phyloP scores from a whole-genome alignment of 92 coral and sea anemone species.

The Blastomussa wellsi region DNA sequence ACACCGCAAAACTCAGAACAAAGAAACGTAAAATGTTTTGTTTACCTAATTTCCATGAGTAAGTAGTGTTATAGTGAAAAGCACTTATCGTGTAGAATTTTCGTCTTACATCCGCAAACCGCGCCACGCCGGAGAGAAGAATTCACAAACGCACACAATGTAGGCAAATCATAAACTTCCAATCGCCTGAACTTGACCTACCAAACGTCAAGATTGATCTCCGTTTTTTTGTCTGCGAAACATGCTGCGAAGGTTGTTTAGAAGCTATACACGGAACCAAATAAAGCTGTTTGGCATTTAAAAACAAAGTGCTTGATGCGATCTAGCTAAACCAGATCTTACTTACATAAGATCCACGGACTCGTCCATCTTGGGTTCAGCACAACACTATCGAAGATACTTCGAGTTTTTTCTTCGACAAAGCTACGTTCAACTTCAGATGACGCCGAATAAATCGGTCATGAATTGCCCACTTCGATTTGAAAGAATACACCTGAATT shows the following conservation, averaged over 20 bases:
- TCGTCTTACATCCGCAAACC: not conserved
- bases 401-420: not conserved
- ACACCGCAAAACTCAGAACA: not conserved
- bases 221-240: not conserved
- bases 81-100: not conserved
- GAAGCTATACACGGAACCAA: not conserved
- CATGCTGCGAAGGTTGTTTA: slow-evolving; percentile 18
- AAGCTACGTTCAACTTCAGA: not conserved
- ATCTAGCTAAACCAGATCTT: not conserved
- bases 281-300: not conserved
- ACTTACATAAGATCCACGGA: slow-evolving; percentile 22
- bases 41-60: slow-evolving; percentile 26
- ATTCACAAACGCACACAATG: no score
- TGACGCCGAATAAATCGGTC: slow-evolving; percentile 26
- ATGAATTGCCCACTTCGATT: not conserved
- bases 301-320: not conserved
- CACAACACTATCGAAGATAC: not conserved
- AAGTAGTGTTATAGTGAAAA: slow-evolving; percentile 7
- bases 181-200: not conserved
- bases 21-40: slow-evolving; percentile 17
- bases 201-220: not conserved
- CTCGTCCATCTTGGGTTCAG: not conserved
- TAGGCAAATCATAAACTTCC: not conserved
- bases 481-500: slow-evolving; percentile 16
- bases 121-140: not conserved